phyloP scores from a whole-genome alignment of 1,140 invertebrate genomes.

The Cydia strobilella region DNA sequence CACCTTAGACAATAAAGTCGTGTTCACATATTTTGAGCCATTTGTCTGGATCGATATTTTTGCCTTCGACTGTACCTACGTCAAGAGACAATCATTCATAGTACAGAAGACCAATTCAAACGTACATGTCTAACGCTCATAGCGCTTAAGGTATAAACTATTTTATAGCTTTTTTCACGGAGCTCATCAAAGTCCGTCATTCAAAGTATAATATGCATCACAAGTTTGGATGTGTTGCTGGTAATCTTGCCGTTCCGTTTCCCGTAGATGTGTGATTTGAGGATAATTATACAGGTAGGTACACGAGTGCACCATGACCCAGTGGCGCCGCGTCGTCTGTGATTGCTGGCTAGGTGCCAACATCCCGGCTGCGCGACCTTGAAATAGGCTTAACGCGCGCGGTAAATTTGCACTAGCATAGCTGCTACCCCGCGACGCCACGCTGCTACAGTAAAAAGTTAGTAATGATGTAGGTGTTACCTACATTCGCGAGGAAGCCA shows the following conservation, averaged over 20 bases:
- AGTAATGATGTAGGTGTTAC: no score
- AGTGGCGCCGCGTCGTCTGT: conserved; percentile 60
- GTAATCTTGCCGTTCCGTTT: neutral
- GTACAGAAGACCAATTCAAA: no score
- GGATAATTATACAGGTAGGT: conserved; percentile 33
- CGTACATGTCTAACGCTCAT: no score
- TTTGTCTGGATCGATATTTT: no score
- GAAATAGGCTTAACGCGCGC: conserved; percentile 25
- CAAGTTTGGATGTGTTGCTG: neutral
- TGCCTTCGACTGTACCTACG: no score
- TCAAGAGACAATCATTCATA: no score
- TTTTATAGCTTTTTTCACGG: no score
- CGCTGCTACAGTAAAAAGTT: neutral
- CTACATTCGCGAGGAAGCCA: no score
- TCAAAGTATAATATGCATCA: neutral
- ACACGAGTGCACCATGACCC: conserved; percentile 38
- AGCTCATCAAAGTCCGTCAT: neutral
- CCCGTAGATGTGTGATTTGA: conserved; percentile 35
- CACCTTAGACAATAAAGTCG: no score
- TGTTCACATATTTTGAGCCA: no score
- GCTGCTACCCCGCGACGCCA: neutral
- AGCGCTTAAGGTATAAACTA: no score
- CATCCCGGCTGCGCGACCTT: conserved; percentile 43
- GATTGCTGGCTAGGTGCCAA: conserved; percentile 54
- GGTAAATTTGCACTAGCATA: conserved; percentile 27